These are phyloP conservation scores for Kryptolebias ocellatus DNA, from an alignment of 2,797 vertebrate species.

Conservation along the genomic window DNA sequence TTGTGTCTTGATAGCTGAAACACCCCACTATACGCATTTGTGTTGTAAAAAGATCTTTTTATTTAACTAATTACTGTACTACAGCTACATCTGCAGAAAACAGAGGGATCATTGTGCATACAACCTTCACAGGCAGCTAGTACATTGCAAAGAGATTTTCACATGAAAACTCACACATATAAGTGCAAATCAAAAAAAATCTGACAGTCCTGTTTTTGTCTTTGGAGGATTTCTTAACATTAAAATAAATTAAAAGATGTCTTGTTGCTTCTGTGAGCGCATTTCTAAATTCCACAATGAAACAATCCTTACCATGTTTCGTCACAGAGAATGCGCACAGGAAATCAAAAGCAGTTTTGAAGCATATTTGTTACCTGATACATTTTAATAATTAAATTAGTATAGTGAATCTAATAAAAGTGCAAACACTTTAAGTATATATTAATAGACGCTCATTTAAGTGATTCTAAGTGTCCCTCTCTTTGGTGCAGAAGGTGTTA, in stretches of 20 bases:
- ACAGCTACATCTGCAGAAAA: slow-evolving; percentile 55
- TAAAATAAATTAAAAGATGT: slow-evolving; percentile 3
- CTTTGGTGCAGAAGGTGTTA: slow-evolving; percentile 59
- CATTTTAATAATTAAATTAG: slow-evolving; percentile 12
- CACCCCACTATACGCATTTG: slow-evolving; percentile 26
- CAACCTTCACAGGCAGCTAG: slow-evolving; percentile 25
- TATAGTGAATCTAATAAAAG: slow-evolving; percentile 9
- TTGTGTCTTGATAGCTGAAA: slow-evolving; percentile 19
- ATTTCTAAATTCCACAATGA: slow-evolving; percentile 47
- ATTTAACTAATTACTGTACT: slow-evolving; percentile 55
- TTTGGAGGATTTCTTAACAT: background rate
- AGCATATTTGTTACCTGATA: background rate
- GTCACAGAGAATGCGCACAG: slow-evolving; percentile 28
- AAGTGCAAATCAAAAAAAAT: slow-evolving; percentile 54
- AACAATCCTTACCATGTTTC: slow-evolving; percentile 40
- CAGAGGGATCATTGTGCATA: slow-evolving; percentile 36
- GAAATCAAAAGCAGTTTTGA: background rate
- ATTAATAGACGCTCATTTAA: slow-evolving; percentile 31
- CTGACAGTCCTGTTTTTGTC: slow-evolving; percentile 46
- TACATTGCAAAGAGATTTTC: background rate
- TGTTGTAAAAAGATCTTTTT: slow-evolving; percentile 46
- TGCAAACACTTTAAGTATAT: slow-evolving; percentile 9
- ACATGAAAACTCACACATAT: slow-evolving; percentile 36
- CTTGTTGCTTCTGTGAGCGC: slow-evolving; percentile 26
- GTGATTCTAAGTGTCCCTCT: slow-evolving; percentile 33